phyloP scores from a whole-genome alignment of 2,113 vertebrate species.

The Poeciliopsis retropinna region DNA sequence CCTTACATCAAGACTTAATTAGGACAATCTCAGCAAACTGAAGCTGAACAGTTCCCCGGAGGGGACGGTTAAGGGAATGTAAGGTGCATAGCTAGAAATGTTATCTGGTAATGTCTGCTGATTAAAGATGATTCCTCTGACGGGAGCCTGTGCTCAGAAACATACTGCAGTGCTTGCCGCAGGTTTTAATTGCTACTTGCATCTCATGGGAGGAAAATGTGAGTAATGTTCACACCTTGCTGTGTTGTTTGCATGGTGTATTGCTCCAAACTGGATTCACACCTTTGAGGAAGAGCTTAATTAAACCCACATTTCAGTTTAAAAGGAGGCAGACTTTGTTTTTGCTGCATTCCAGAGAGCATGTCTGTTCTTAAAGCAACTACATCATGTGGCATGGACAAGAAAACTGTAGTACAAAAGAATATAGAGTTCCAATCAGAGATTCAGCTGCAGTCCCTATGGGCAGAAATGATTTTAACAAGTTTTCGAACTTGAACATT shows the following conservation, averaged over 20 bases:
- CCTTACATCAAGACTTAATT: constrained; percentile 62
- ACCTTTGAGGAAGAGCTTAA: constrained; percentile 21
- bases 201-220: constrained; percentile 41
- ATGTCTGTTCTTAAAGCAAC: not conserved
- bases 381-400: not conserved
- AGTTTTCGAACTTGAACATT: too few relatives aligned
- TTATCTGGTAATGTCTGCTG: constrained; percentile 32
- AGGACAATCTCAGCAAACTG: constrained; percentile 33
- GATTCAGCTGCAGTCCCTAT: not conserved
- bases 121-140: constrained; percentile 47
- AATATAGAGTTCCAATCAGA: not conserved
- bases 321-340: not conserved
- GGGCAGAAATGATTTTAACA: too few relatives aligned
- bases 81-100: constrained; percentile 15
- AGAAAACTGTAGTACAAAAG: not conserved
- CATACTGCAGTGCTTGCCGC: constrained; percentile 24
- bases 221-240: constrained; percentile 35
- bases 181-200: constrained; percentile 45
- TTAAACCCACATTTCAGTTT: constrained; percentile 39
- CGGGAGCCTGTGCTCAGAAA: constrained; percentile 23
- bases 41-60: constrained; percentile 29
- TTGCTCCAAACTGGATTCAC: constrained; percentile 41
- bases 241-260: constrained; percentile 13
- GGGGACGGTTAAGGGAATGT: constrained; percentile 26
- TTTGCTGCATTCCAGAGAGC: not conserved